Evolutionary conservation across 2,797 vertebrate genomes (phyloP), one percentile per base, ranked within the genome.

Genomic region (Lithobates pipiens): DNA sequence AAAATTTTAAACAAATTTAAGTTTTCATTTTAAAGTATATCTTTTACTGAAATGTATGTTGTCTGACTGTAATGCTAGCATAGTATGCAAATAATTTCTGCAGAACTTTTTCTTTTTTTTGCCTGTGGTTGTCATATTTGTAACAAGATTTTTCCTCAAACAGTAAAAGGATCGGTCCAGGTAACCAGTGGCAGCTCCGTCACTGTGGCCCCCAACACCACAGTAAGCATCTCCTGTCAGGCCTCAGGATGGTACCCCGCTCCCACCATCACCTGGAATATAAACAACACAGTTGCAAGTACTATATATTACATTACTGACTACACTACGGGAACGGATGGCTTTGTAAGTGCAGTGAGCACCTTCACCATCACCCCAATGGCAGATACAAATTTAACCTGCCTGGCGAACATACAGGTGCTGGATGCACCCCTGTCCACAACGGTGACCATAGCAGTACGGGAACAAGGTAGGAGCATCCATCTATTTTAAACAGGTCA

Each of bases 111-210:
- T 11, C 13, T 54, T 5, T 18, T 18, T 54, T 13, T 54, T 15
- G 50, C 16, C 16, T 5, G 15, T 54, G 3, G 74, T 32, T 54
- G 23, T 54, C 18, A 27, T 42, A 46, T 11, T 46, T 46, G 4
- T 46, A 46, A 46, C 44, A 13, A 46, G 44, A 15, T 0, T 18
- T 23, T 84, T 77, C 88, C 83, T 91, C 69, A 89, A 92, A 76
- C 91, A 98, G 97, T 96, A 88, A 92, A 93, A 84, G 96, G 97
- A 89, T 90, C 78, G 5, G 92, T 98, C 91, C 67, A 69, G 88
- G 91, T 97, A 72, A 89, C 88, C 74, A 91, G 91, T 83, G 91
- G 79, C 18, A 88, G 92, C 78, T 65, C 61, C 7, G 88, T 90
- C 65, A 88, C 93, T 54, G 94, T 93, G 86, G 88, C 85, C 76